Base-by-base conservation (phyloP, 2,888 invertebrate genomes). In the Spilarctia lutea region DNA sequence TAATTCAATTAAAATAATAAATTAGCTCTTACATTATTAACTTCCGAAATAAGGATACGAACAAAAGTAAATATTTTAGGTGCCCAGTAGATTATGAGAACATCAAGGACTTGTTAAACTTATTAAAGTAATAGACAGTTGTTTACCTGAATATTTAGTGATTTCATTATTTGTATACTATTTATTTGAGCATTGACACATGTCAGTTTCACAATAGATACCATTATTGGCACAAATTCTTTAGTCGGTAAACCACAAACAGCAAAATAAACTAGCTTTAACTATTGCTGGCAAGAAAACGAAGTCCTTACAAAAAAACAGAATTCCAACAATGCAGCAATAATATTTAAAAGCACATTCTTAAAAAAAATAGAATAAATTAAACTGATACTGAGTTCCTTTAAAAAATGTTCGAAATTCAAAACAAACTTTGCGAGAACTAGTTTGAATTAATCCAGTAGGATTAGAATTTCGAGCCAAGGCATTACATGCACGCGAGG, bases 401-500 rank as follows among this genome's bases (percentile, higher is more conserved):
- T 65, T 52, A 63, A 24, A 39, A 24, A 39, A 67, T 27, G 65
- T 60, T 82, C 56, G 30, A n/a, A 79, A 75, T 73, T 68, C 79
- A 80, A 78, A 76, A 69, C 68, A 75, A 79, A 68, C 39, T 74
- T 70, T 4, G 45, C 10, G 35, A 39, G 69, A 52, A 60, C 83
- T 66, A 56, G 74, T 70, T 74, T 56, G 45, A 74, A 74, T 74
- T 70, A 66, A 70, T 74, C 67, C 71, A 67, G 60, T 71, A 27
- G 71, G 27, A 71, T 71, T 67, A 74, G 71, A 67, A 42, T 72
- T 71, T 66, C 71, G n/a, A 60, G 27, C 24, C 45, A 67, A 67
- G 67, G 48, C 71, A 75, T 81, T 84, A 85, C 87, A 87, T 83
- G 82, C 79, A 78, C 79, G 79, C 74, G 67, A 73, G 78, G 71